Evolutionary conservation across 2,888 invertebrate species (phyloP).

Genomic region (Agrotis clavis): DNA sequence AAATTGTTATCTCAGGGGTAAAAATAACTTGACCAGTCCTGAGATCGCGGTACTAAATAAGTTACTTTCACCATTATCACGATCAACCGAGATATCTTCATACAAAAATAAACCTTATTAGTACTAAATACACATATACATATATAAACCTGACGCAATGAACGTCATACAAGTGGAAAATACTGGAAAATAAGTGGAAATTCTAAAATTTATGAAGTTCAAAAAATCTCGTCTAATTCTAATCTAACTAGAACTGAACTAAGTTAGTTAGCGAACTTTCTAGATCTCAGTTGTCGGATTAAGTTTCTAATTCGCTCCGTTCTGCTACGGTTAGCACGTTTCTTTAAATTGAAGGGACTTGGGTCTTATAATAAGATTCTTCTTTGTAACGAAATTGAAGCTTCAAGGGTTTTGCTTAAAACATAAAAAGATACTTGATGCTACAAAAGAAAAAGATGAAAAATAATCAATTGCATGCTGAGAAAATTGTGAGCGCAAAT

Average conservation of each 20-base stretch:
- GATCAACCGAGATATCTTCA: no score
- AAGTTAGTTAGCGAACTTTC: slow-evolving; percentile 28
- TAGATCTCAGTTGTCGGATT: slow-evolving; percentile 46
- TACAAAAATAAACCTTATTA: no score
- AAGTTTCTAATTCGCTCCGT: slow-evolving; percentile 21
- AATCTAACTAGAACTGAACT: slow-evolving; percentile 20
- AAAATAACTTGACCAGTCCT: no score
- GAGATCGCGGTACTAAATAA: no score
- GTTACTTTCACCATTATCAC: no score
- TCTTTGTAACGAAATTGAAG: slow-evolving; percentile 21
- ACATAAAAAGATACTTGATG: not conserved
- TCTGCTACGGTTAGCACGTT: slow-evolving; percentile 6
- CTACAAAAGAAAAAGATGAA: not conserved
- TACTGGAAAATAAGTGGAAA: no score
- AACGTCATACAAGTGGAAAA: no score
- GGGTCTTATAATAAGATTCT: slow-evolving; percentile 16
- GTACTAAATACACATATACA: no score
- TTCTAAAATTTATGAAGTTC: not conserved
- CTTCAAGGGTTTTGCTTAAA: slow-evolving; percentile 8
- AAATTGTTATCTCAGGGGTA: no score
- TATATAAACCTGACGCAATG: no score
- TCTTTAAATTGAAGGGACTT: slow-evolving; percentile 35
- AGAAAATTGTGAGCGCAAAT: not conserved
- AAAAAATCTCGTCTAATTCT: slow-evolving; percentile 2
- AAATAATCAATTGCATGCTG: not conserved